Evolutionary conservation across 1,140 invertebrate species (phyloP), one percentile per base, ranked within the genome.

Genomic region (Globodera rostochiensis): DNA sequence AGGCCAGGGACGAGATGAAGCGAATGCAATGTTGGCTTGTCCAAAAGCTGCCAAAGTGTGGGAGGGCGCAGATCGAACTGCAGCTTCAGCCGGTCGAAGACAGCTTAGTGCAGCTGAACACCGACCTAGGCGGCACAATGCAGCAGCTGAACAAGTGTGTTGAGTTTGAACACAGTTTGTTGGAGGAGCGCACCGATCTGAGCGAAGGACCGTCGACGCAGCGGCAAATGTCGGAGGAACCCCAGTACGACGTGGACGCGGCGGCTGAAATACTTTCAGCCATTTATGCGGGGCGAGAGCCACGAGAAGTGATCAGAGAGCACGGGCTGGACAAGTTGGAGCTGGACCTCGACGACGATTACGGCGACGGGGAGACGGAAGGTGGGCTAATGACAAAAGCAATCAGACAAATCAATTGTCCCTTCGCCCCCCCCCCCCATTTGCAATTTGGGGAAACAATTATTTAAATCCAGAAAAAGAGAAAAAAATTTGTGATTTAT

Each of bases 261-360:
- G 84, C 87, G n/a, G 87, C 87, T 7, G 82, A 88, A 75, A 73
- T 88, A 15, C 80, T 88, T 36, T 85, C 87, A 21, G 86, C 85
- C 25, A 69, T 87, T 45, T 88, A 87, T 66, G 82, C 87, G 9
- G 81, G 86, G 73, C 70, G 82, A 81, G 67, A 85, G 66, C 87
- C 87, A 13, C 77, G 79, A 46, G 80, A 88, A 74, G 87, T 88
- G 21, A 79, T 88, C 6, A 76, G 82, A 66, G 84, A 86, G 47
- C 87, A 84, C 77, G 87, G 83, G 47, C 79, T 88, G 69, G 81
- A 81, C 74, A 50, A 70, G 11, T 71, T 75, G 46, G 83, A 84
- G 36, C 75, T 80, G 46, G 86, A 73, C 45, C 81, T 73, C n/a
- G 74, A 83, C 74, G 77, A 83, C 13, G 57, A 60, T 46, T 76